phyloP scores from a whole-genome alignment of 2,888 invertebrate genomes.

The Alcis repandata region DNA sequence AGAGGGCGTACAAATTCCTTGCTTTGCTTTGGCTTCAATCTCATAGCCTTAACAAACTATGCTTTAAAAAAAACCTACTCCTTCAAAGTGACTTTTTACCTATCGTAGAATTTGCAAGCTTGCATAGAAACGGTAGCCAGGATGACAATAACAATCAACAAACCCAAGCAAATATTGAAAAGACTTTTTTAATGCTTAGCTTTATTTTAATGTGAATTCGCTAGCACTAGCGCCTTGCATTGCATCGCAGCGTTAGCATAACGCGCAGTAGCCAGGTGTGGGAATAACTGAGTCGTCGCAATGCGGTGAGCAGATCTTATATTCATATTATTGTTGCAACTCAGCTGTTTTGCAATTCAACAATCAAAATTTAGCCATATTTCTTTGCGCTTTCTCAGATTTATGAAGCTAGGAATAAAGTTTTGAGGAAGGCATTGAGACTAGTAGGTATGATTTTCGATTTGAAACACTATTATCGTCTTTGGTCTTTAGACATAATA shows the following conservation, averaged over 20 bases:
- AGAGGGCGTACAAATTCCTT: too few species aligned
- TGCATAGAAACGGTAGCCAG: too few species aligned
- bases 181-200: background rate
- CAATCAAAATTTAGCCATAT: slow-evolving; percentile 33
- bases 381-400: slow-evolving; percentile 6
- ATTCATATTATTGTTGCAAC: slow-evolving; percentile 77
- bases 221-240: slow-evolving; percentile 59
- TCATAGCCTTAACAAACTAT: too few species aligned
- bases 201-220: slow-evolving; percentile 29
- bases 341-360: slow-evolving; percentile 33
- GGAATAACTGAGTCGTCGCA: slow-evolving; percentile 83
- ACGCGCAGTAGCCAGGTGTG: slow-evolving; percentile 74
- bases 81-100: too few species aligned
- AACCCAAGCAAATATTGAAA: too few species aligned
- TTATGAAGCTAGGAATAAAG: background rate
- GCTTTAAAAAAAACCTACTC: too few species aligned
- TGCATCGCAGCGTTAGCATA: slow-evolving; percentile 70
- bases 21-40: too few species aligned
- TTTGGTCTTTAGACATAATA: too few species aligned
- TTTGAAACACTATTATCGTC: too few species aligned
- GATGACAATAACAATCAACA: too few species aligned
- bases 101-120: too few species aligned
- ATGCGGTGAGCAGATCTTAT: slow-evolving; percentile 79
- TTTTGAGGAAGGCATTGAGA: background rate
- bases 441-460: too few species aligned